Evolutionary conservation across 2,888 invertebrate genomes (phyloP), one percentile per base, ranked within the genome.

Genomic region (Pyralis farinalis): DNA sequence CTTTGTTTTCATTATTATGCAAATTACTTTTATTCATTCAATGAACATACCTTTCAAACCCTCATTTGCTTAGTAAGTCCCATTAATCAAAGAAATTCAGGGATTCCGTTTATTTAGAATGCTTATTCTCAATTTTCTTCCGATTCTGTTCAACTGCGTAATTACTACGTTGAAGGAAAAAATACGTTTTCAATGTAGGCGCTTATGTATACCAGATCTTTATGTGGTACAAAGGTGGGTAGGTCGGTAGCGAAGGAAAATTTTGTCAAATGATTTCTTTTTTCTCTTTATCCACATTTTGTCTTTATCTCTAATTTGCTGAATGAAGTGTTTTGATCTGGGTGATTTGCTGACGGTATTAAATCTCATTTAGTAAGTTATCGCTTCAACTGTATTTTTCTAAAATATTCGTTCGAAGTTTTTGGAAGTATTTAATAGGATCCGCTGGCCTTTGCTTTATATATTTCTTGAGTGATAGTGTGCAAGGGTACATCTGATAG

Each of bases 1-100:
- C 51, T 51, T 53, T 58, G 50, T 57, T 58, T 54, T 55, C 53
- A 58, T 63, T 56, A 49, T 56, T 46, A 63, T 59, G 61, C 56
- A 60, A 63, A 65, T 62, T 47, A 53, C 53, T 54, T 56, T 57
- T 55, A 58, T 53, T 60, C 55, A 52, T 53, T 54, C 51, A 43
- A 47, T 44, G 49, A 46, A 54, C 46, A 46, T 37, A 54, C 53
- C 50, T 53, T 41, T 38, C 44, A 44, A 45, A 42, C 45, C 48
- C 43, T 46, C 49, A 43, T 49, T 53, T 47, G 48, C 50, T 50
- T 44, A 45, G 47, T 45, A 43, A 49, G 47, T 41, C 43, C 42
- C 49, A 51, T 61, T 66, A 63, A 66, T 63, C 59, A 63, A 62
- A 63, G 51, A 54, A 60, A 50, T 51, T 56, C 45, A 39, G 43